phyloP scores from a whole-genome alignment of 2,797 vertebrate species.

The Hemitrygon akajei region DNA sequence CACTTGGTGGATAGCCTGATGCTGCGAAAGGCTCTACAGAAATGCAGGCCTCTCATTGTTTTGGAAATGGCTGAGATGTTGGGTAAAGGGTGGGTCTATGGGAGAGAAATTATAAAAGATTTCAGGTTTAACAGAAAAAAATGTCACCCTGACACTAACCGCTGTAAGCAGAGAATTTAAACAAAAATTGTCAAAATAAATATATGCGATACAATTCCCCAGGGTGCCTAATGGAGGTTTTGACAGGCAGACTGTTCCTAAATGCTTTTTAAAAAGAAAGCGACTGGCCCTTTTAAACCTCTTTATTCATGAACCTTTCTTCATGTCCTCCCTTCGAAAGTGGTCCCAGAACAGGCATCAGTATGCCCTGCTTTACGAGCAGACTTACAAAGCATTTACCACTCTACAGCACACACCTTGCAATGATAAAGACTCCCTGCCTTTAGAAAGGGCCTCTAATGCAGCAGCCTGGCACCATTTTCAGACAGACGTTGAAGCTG shows the following conservation, averaged over 20 bases:
- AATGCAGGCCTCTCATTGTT: no score
- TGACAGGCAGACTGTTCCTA: not conserved
- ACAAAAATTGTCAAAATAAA: conserved; percentile 25
- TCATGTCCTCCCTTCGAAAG: not conserved
- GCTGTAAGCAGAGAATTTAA: conserved; percentile 3
- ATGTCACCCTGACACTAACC: not conserved
- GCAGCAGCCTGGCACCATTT: no score
- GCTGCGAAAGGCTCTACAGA: no score
- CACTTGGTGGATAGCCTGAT: no score
- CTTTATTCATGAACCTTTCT: not conserved
- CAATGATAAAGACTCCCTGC: not conserved
- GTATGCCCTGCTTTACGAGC: no score
- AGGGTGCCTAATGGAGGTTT: not conserved
- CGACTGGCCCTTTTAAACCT: not conserved
- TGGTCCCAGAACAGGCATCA: not conserved
- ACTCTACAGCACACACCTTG: not conserved
- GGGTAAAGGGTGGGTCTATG: no score
- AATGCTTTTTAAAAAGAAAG: not conserved
- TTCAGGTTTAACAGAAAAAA: no score
- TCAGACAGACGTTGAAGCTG: not conserved
- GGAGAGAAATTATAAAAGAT: no score
- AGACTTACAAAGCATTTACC: not conserved
- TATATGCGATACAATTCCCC: not conserved
- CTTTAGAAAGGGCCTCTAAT: not conserved
- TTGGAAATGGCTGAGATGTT: no score